Base-by-base conservation (phyloP, 2,888 invertebrate genomes). In the Drosophila borealis region DNA sequence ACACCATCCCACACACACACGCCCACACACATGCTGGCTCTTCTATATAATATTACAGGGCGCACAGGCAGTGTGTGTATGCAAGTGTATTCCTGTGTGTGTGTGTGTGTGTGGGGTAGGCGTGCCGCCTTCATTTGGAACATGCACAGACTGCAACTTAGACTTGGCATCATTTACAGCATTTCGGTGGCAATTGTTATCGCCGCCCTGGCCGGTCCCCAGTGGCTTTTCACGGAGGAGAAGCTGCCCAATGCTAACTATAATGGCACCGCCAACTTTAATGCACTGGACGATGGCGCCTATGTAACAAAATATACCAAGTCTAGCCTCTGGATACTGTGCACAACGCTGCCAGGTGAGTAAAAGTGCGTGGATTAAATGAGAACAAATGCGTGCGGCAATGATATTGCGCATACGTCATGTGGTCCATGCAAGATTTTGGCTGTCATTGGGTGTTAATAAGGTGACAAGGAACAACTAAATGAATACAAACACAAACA, bases 141-240 rank as follows among this genome's bases (percentile, higher is more conserved):
- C 17, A 71, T 71, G 57, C 42, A 59, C 33, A 33, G 63, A 62
- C 13, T 76, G 46, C 53, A 76, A 33, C 49, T n/a, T 4, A 39
- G 39, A 49, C 8, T 34, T 68, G 37, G 19, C 29, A 13, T 49
- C 10, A 33, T 21, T 73, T 62, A 57, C 81, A 93, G 92, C 82
- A 91, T 93, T 68, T 92, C 92, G 34, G 90, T 93, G 65, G 93
- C 92, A 59, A 91, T 93, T 75, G 91, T 92, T 57, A 90, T 93
- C 57, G 93, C 93, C 36, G 93, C 93, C 11, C 65, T 93, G 70
- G 92, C 93, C n/a, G 92, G 92, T 9, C 93, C 93, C 14, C 96
- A 96, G 92, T 98, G 98, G 98, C 94, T 98, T 25, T 95, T 96
- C 81, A 97, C 97, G 4, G 96, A 97, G 91, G 97, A 98, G 92